These are phyloP conservation scores for Sycophila sp. DNA, from an alignment of 1,140 invertebrate species.

Conservation along the genomic window DNA sequence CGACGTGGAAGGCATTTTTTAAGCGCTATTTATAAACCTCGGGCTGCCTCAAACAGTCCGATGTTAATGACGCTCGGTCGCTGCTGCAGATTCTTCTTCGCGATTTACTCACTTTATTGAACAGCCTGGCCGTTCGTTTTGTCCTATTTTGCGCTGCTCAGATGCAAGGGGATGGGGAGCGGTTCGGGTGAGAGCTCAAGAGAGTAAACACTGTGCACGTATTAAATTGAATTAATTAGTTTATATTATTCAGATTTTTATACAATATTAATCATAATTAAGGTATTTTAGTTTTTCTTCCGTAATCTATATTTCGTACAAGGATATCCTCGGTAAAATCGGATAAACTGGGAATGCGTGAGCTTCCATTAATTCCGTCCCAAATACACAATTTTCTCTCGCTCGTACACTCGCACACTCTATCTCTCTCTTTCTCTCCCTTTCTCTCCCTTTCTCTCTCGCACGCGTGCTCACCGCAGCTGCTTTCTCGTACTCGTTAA, in stretches of 20 bases:
- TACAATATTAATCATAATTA: slow-evolving; percentile 66
- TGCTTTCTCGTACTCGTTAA: slow-evolving; percentile 9
- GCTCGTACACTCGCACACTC: too few relatives aligned
- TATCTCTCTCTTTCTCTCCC: too few relatives aligned
- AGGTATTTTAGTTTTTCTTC: slow-evolving; percentile 62
- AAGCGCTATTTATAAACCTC: neutral
- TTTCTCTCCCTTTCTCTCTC: too few relatives aligned
- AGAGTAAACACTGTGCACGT: slow-evolving; percentile 10
- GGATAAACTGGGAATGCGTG: slow-evolving; percentile 47
- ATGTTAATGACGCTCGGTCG: neutral
- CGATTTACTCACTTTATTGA: too few relatives aligned
- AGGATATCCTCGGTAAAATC: slow-evolving; percentile 54
- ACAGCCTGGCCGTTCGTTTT: too few relatives aligned
- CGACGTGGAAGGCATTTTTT: too few relatives aligned
- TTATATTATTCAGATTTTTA: slow-evolving; percentile 64
- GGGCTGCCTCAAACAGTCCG: neutral
- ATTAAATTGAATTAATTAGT: slow-evolving; percentile 65
- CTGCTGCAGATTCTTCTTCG: neutral
- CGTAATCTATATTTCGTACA: slow-evolving; percentile 62
- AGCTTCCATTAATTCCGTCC: slow-evolving; percentile 45
- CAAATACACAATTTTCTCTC: slow-evolving; percentile 50
- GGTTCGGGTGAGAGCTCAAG: neutral
- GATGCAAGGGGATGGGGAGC: neutral
- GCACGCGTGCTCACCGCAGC: neutral
- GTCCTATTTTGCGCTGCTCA: neutral